Evolutionary conservation across 2,113 vertebrate species (phyloP), one percentile per base, ranked within the genome.

Genomic region (Malurus melanocephalus): DNA sequence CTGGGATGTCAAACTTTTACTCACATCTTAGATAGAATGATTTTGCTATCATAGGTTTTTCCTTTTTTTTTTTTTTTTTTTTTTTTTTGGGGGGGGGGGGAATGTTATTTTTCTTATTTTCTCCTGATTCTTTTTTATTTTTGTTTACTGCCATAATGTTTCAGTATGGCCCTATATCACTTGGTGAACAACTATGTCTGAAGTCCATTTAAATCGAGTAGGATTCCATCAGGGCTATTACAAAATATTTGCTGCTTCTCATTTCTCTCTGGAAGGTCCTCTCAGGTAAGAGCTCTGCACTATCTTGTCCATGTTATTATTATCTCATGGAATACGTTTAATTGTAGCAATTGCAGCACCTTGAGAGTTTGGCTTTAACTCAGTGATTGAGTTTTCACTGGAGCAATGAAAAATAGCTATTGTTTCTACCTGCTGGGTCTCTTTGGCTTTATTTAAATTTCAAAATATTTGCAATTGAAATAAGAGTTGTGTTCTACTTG

Each of bases 381-480:
- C 45, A 64, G n/a, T 32, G 24, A 85, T 2, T 53, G 51, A 74
- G 13, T 72, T 88, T 88, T 88, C 45, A 67, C 33, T 40, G 16
- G 16, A 81, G 17, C 49, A 79, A 57, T 61, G 22, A 75, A 85
- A 76, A 90, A 72, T 51, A 72, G 11, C 15, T 22, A 65, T 13
- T 61, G 20, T 52, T 87, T 82, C 51, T 62, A 93, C 40, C n/a
- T 88, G n/a, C 52, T 71, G 48, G 7, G 18, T 80, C 46, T 73
- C 57, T 90, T 89, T 76, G 48, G 17, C 26, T 80, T 79, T 73
- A 68, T 84, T 91, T 68, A 53, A 32, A 85, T 75, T 68, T 85
- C 64, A 35, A 80, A 82, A 12, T 77, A 89, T 66, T 93, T 87
- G 66, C 84, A 88, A 51, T 42, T 94, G 28, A 75, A 93, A 88